Conservation (phyloP, 2,113 vertebrate species). For the Casuarius casuarius region DNA sequence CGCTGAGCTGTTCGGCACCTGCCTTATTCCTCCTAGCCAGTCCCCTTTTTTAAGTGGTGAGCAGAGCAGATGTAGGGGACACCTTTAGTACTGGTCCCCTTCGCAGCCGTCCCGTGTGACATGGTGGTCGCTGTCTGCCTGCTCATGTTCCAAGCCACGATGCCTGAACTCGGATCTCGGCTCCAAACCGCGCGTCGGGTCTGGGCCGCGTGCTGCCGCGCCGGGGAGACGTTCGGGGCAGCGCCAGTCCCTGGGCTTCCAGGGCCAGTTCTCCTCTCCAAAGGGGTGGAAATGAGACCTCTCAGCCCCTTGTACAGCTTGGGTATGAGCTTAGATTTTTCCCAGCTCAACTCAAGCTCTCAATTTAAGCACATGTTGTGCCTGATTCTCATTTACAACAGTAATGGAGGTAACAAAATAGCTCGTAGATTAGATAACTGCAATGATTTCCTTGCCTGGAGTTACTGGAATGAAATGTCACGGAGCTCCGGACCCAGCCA, state of each 20-base stretch:
- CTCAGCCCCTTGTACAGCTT: not conserved
- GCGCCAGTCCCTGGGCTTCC: not conserved
- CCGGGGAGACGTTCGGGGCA: not conserved
- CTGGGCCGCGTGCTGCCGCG: not conserved
- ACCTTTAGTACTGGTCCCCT: not conserved
- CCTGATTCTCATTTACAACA: not conserved
- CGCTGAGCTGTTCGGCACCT: not conserved
- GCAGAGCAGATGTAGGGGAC: not conserved
- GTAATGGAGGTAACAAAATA: not conserved
- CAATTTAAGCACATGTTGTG: not conserved
- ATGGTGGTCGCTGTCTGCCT: not conserved
- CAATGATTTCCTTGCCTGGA: not conserved
- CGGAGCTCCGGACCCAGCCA: not conserved
- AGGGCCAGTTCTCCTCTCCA: not conserved
- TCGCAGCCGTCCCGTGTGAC: accelerated
- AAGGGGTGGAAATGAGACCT: not conserved
- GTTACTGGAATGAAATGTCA: not conserved
- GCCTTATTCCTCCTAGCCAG: not conserved
- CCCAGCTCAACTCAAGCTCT: not conserved
- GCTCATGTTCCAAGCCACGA: not conserved
- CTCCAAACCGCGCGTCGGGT: not conserved
- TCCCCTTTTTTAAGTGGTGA: not conserved
- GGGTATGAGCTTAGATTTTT: not conserved
- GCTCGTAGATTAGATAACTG: not conserved
- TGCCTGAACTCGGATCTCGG: not conserved